A percentile compares a stretch with the other conserved stretches of the same genome.
Conservation (phyloP, 2,888 invertebrate species). For the Drosophila prolongata region DNA sequence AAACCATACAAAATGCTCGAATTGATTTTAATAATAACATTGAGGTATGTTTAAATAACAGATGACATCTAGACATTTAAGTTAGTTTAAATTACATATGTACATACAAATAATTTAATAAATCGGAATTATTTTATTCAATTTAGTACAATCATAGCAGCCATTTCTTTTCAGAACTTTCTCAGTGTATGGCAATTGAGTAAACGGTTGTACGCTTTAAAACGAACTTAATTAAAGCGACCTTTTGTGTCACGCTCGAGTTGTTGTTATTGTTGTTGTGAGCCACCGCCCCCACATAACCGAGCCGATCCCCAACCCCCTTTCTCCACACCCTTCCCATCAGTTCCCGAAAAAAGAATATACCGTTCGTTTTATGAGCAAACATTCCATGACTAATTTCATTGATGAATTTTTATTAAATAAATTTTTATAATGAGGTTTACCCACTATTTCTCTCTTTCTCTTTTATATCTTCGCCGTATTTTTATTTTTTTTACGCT, state of each 20-base stretch:
- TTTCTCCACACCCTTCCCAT: slow-evolving; percentile 6
- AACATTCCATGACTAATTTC: slow-evolving; percentile 69
- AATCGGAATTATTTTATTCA: background rate
- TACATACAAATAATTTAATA: background rate
- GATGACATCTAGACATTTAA: too few species aligned
- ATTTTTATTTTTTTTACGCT: slow-evolving; percentile 1
- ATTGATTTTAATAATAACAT: too few species aligned
- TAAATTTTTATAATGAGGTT: slow-evolving; percentile 78
- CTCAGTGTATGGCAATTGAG: slow-evolving; percentile 53
- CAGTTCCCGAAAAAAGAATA: slow-evolving; percentile 13
- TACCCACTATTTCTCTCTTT: slow-evolving; percentile 17
- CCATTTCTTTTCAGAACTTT: slow-evolving; percentile 6
- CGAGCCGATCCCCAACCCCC: background rate
- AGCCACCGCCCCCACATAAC: slow-evolving; percentile 38
- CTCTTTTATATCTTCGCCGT: background rate
- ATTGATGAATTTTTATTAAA: slow-evolving; percentile 81
- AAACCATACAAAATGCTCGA: too few species aligned
- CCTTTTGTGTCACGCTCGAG: slow-evolving; percentile 69
- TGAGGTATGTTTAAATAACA: background rate
- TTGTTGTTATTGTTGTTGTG: slow-evolving; percentile 9
- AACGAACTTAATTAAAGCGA: slow-evolving; percentile 72
- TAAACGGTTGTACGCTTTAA: slow-evolving; percentile 48
- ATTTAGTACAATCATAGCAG: background rate
- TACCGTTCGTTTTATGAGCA: slow-evolving; percentile 2
- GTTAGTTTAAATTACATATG: too few species aligned